Evolutionary conservation across 2,113 vertebrate genomes (phyloP), one percentile per base, ranked within the genome.

Genomic region (Eudyptes chrysolophus): DNA sequence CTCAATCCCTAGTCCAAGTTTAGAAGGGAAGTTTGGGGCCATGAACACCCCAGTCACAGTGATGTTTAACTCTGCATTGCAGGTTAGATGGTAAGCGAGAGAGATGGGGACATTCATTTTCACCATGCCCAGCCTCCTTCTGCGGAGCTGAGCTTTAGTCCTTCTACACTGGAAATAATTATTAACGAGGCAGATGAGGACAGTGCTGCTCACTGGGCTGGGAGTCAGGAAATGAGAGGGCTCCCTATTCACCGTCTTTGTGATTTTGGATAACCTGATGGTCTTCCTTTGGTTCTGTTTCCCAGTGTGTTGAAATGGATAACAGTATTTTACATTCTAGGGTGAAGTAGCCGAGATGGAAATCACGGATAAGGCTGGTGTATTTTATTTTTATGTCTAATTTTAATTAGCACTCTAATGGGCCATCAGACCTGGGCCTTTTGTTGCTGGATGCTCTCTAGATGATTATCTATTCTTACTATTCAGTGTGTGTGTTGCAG

Each of bases 11-110:
- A 44, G 36, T 27, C 14, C 32, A 34, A 57, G 14, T 27, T 89
- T 55, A 48, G 34, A 70, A 29, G 16, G 22, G n/a, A 84, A 65
- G 2, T 52, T 11, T 60, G 30, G 36, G 34, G 44, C 21, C n/a
- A 17, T 10, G 38, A 64, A 34, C 22, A 24, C 49, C 20, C 34
- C 30, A 19, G 3, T 48, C 64, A 66, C 58, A 52, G 52, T 9
- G 55, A 46, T 10, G 16, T 13, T 55, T 11, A 5, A 46, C 27
- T 58, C 55, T 6, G 17, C 1, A 0, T 9, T 21, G 8, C 86
- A 54, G n/a, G 36, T 61, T 76, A 72, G 40, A 36, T 7, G 14
- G 29, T 29, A 54, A 11, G 9, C 40, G 24, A n/a, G 46, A 74
- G 61, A 82, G n/a, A 61, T 7, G n/a, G 32, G 25, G 20, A 75